Evolutionary conservation across 2,888 invertebrate species (phyloP).

Genomic region (Halictus quadricinctus): DNA sequence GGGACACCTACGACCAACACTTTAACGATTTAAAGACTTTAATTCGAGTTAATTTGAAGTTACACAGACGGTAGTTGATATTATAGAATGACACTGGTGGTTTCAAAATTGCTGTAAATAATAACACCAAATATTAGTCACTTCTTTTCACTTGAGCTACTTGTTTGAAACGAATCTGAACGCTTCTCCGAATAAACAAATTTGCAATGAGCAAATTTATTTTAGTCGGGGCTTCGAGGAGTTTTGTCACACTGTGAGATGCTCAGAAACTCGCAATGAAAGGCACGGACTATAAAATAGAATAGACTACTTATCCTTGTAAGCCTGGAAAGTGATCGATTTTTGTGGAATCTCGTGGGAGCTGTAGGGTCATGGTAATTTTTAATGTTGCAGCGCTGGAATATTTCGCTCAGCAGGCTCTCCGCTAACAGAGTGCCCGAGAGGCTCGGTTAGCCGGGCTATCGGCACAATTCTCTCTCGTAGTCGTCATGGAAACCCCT

Average conservation of each 20-base stretch:
- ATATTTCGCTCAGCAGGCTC: slow-evolving; percentile 27
- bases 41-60: background rate
- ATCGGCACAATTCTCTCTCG: slow-evolving; percentile 59
- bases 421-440: slow-evolving; percentile 35
- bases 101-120: too few relatives aligned
- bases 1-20: background rate
- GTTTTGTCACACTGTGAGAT: too few relatives aligned
- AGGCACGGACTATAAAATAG: too few relatives aligned
- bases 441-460: slow-evolving; percentile 44
- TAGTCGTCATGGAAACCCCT: slow-evolving; percentile 74
- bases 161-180: too few relatives aligned
- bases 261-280: too few relatives aligned
- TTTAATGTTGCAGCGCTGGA: slow-evolving; percentile 24
- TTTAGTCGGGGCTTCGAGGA: too few relatives aligned
- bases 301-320: background rate
- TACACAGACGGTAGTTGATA: too few relatives aligned
- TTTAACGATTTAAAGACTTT: background rate
- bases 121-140: too few relatives aligned
- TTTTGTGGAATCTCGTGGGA: background rate
- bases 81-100: too few relatives aligned
- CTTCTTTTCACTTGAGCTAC: too few relatives aligned
- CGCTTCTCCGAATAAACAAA: too few relatives aligned
- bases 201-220: too few relatives aligned
- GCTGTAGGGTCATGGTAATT: background rate
- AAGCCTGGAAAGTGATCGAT: background rate